Base-by-base conservation (phyloP, 1,140 invertebrate species). In the Cryptotermes secundus region DNA sequence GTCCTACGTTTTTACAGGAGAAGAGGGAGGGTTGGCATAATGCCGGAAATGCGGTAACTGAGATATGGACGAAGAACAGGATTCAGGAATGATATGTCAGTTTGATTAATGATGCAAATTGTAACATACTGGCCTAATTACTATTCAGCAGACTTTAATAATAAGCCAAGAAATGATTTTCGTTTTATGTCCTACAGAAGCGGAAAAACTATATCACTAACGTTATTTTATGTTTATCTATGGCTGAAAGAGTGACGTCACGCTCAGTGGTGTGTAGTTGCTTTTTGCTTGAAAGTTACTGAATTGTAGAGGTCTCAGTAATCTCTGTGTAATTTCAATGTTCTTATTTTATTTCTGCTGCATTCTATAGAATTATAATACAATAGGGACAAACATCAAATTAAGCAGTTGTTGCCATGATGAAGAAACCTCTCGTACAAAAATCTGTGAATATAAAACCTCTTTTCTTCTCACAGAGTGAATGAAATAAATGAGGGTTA, bases 51-150 rank as follows among this genome's bases (percentile, higher is more conserved):
- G 59, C 26, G 59, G 59, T 31, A 72, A 72, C 26, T 72, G 59
- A 72, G 59, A 72, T 72, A n/a, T 31, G 26, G 59, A 72, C 1
- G 59, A 31, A 72, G 59, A 72, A 72, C 59, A 14, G n/a, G 59
- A 4, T 72, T 72, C n/a, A 72, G 59, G 59, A 72, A 31, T 31
- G 26, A 31, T 7, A 26, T 72, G 59, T n/a, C 59, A 72, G 26
- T 1, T 72, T 72, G 59, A 72, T 72, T 31, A 72, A 72, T 72
- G 59, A 72, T 72, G 59, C 7, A 72, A 31, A 72, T 31, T 72
- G 59, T 72, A 72, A 72, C 59, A 72, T 72, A 72, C 26, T 72
- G n/a, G 59, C 59, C 59, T 72, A 72, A 72, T 72, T 72, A 72
- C 59, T 31, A 72, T 72, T 72, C 59, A 72, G 14, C 59, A 14